These are phyloP conservation scores for Chanos chanos DNA, from an alignment of 2,797 vertebrate species.

Conservation along the genomic window DNA sequence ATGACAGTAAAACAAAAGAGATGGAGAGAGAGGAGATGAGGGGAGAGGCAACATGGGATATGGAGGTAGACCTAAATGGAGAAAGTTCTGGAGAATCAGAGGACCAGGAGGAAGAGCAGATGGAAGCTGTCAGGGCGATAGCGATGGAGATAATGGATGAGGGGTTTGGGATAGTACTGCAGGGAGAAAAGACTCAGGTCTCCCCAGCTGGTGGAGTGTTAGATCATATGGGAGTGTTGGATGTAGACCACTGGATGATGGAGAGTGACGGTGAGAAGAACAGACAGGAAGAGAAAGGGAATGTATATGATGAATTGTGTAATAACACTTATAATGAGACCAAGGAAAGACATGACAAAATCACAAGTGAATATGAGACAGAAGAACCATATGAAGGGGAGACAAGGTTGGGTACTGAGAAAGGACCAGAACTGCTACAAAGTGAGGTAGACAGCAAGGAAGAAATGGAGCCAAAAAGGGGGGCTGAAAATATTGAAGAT, in stretches of 20 bases:
- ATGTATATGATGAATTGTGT: no score
- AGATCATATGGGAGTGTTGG: background rate
- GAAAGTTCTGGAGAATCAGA: background rate
- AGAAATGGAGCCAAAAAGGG: background rate
- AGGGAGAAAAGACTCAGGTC: background rate
- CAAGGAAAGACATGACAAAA: no score
- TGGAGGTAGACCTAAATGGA: conserved; percentile 26
- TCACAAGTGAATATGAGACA: no score
- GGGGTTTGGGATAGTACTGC: background rate
- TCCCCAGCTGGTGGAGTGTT: background rate
- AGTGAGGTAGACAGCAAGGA: background rate
- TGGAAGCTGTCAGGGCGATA: background rate
- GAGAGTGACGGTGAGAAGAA: background rate
- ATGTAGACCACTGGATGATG: background rate
- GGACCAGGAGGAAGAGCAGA: background rate
- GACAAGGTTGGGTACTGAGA: no score
- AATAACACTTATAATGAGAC: no score
- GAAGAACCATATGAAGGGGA: no score
- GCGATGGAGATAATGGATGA: background rate
- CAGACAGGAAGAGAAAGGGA: background rate
- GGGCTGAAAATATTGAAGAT: background rate
- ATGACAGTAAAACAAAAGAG: conserved; percentile 11
- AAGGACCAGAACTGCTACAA: no score
- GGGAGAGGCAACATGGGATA: conserved; percentile 53
- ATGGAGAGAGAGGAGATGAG: no score